Percentiles rank a stretch among this genome's conserved stretches.
phyloP scores from a whole-genome alignment of 2,888 invertebrate genomes.

The Drosophila kuntzei region DNA sequence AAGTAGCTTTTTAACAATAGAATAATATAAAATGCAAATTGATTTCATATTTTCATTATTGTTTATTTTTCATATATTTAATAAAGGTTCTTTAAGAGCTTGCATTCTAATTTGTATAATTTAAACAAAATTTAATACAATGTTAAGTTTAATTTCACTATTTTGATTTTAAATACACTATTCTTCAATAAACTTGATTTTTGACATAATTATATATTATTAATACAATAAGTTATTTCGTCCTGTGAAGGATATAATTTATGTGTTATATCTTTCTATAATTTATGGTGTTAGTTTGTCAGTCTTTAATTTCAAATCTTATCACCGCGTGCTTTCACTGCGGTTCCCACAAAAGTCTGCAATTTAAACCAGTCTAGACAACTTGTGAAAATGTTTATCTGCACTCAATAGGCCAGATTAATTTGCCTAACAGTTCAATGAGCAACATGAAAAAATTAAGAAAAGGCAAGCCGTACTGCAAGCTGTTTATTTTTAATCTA shows the following conservation, averaged over 20 bases:
- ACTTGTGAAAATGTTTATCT: constrained; percentile 26
- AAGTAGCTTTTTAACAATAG: neutral
- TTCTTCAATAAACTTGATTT: neutral
- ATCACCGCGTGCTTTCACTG: neutral
- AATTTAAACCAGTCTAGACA: constrained; percentile 45
- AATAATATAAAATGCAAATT: constrained; percentile 1
- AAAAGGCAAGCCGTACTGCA: constrained; percentile 4
- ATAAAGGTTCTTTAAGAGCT: neutral
- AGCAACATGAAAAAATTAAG: constrained; percentile 42
- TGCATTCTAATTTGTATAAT: neutral
- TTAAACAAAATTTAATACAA: too few relatives aligned
- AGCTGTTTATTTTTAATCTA: constrained; percentile 70
- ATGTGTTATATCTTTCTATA: too few relatives aligned
- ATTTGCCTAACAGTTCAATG: constrained; percentile 40
- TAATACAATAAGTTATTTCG: neutral
- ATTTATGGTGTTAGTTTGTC: neutral
- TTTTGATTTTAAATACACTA: neutral
- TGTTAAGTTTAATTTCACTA: too few relatives aligned
- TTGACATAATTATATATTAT: neutral
- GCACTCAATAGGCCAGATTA: constrained; percentile 16
- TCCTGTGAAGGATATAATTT: neutral
- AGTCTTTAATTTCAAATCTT: neutral
- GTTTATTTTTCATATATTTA: neutral
- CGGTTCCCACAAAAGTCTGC: neutral
- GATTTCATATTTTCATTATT: constrained; percentile 1